Conservation (phyloP, 2,888 invertebrate species). For the Steinernema hermaphroditum region DNA sequence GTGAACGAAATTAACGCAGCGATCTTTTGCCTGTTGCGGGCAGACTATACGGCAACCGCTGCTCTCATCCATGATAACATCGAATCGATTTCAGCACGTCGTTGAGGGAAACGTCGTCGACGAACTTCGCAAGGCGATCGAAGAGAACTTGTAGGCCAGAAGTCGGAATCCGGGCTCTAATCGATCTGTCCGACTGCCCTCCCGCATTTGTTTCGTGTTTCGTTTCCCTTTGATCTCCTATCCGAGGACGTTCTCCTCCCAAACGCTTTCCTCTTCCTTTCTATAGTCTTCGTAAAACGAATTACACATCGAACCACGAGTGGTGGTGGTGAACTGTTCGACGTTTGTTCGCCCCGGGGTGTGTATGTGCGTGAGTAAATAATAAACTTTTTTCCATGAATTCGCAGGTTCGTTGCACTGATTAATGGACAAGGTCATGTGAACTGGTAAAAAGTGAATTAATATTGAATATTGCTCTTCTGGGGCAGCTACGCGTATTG, state of each 20-base stretch:
- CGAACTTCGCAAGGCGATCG: slow-evolving; percentile 46
- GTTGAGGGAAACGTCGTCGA: slow-evolving; percentile 61
- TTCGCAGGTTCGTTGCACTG: not conserved
- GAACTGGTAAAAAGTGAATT: too few relatives aligned
- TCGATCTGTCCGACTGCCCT: not conserved
- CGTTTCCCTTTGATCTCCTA: not conserved
- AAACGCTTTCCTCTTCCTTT: too few relatives aligned
- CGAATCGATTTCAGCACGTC: slow-evolving; percentile 43
- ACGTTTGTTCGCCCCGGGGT: not conserved
- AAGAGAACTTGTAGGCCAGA: slow-evolving; percentile 21
- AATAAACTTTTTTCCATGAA: not conserved
- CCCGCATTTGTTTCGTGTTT: not conserved
- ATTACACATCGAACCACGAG: too few relatives aligned
- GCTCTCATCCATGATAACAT: too few relatives aligned
- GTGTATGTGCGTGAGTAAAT: not conserved
- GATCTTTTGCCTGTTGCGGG: too few relatives aligned
- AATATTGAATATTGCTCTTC: too few relatives aligned
- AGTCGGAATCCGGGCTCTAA: not conserved
- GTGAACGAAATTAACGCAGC: not conserved
- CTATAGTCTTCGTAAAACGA: too few relatives aligned
- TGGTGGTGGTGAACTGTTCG: too few relatives aligned
- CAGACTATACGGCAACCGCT: too few relatives aligned
- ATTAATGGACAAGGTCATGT: too few relatives aligned
- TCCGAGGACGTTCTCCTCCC: not conserved
- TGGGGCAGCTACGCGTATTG: too few relatives aligned